Conservation (phyloP, 2,113 vertebrate genomes). For the Pholis gunnellus region DNA sequence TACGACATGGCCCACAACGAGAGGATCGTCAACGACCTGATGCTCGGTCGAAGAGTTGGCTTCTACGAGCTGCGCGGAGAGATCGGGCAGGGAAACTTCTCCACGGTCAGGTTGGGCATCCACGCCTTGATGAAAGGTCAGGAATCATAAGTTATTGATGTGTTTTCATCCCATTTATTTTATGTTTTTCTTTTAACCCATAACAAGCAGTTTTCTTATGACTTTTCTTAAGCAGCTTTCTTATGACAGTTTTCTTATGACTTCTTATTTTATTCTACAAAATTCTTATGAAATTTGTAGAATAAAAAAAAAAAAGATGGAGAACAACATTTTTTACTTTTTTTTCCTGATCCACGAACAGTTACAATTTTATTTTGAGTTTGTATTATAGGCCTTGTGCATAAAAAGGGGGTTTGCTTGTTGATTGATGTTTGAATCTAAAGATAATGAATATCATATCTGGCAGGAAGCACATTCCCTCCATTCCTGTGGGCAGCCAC, state of each 20-base stretch:
- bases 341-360: neutral
- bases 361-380: neutral
- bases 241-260: neutral
- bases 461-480: neutral
- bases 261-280: too few relatives aligned
- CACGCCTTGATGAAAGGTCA: slow-evolving; percentile 85
- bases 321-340: neutral
- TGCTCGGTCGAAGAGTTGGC: slow-evolving; percentile 79
- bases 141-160: neutral
- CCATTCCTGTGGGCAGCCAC: neutral
- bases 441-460: neutral
- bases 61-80: slow-evolving; percentile 86
- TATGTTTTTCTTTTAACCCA: neutral
- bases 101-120: slow-evolving; percentile 83
- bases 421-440: neutral
- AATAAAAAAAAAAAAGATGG: neutral
- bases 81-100: slow-evolving; percentile 85
- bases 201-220: neutral
- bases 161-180: neutral
- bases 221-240: neutral
- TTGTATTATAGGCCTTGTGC: neutral
- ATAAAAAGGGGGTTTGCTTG: neutral
- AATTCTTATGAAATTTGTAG: neutral
- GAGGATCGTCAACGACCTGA: slow-evolving; percentile 72
- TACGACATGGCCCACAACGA: slow-evolving; percentile 83